A percentile compares a stretch with the other conserved stretches of the same genome.
phyloP scores from a whole-genome alignment of 2,113 vertebrate species.

The Etheostoma cragini region DNA sequence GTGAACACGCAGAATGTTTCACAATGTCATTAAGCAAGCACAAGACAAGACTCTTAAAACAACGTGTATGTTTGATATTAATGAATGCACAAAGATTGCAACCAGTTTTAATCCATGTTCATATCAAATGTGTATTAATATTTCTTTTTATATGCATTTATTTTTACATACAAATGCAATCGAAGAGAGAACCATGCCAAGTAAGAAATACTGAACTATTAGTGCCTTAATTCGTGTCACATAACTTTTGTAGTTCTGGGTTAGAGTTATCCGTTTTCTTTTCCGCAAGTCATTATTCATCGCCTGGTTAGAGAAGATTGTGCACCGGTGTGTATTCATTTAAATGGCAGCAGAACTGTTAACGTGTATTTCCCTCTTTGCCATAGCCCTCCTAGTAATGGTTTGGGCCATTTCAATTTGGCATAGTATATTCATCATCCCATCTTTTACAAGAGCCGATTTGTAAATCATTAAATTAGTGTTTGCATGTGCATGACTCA shows the following conservation, averaged over 20 bases:
- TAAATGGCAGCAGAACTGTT: neutral
- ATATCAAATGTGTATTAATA: neutral
- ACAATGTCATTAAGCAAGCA: slow-evolving; percentile 6
- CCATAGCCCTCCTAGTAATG: neutral
- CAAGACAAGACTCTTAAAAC: neutral
- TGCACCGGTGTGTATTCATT: neutral
- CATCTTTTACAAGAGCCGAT: slow-evolving; percentile 15
- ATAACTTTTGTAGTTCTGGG: neutral
- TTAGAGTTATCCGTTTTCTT: neutral
- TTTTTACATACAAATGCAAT: neutral
- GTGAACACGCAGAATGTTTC: neutral
- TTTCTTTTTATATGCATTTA: neutral
- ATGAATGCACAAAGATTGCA: neutral
- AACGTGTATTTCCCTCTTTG: neutral
- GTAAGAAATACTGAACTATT: neutral
- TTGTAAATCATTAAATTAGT: slow-evolving; percentile 24
- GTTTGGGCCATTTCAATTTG: neutral
- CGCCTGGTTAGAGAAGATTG: neutral
- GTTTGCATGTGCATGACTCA: neutral
- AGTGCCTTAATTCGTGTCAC: neutral
- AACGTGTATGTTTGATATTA: neutral
- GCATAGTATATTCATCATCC: neutral
- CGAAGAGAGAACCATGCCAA: neutral
- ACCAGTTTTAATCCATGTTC: neutral
- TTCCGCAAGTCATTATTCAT: neutral